Conservation (phyloP, 2,113 vertebrate genomes). For the Dinomys branickii region DNA sequence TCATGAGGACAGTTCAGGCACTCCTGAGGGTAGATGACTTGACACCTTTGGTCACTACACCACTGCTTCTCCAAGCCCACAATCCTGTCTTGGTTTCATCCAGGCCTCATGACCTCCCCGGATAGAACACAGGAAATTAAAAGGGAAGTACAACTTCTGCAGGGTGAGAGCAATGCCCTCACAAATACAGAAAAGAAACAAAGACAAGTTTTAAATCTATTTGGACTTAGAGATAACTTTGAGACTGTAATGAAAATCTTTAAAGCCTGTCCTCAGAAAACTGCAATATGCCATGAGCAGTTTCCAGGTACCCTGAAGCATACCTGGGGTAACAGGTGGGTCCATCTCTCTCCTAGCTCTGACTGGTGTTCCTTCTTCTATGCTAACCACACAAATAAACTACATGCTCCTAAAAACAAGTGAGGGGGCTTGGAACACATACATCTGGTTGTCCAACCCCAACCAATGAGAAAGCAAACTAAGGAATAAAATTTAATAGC, state of each 20-base stretch:
- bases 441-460: neutral
- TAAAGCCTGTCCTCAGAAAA: neutral
- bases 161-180: neutral
- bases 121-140: neutral
- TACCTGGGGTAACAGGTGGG: neutral
- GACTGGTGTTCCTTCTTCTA: neutral
- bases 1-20: neutral
- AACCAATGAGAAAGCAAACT: neutral
- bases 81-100: neutral
- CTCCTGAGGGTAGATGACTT: accelerated
- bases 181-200: neutral
- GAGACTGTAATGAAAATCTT: neutral
- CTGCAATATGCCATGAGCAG: neutral
- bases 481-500: neutral
- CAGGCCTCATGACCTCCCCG: neutral
- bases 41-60: accelerated
- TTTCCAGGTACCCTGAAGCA: neutral
- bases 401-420: neutral
- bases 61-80: neutral
- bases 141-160: neutral
- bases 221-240: neutral
- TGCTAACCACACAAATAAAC: neutral
- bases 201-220: neutral
- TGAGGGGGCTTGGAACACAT: neutral
- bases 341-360: neutral